A percentile compares a stretch with the other conserved stretches of the same genome.
phyloP scores from a whole-genome alignment of 1,140 invertebrate genomes.

The Asbolus verrucosus region DNA sequence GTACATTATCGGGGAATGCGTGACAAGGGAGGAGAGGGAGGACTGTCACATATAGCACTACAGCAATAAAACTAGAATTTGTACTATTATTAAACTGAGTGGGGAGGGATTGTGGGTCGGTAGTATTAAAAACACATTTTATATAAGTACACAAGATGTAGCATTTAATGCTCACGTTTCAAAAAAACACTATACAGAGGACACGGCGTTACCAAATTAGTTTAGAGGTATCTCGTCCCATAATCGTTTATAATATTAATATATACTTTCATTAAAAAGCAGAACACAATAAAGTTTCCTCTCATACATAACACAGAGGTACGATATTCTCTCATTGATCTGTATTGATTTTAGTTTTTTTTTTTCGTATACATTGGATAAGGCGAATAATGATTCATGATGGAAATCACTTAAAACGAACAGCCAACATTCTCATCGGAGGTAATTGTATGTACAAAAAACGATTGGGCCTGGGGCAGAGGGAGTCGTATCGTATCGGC shows the following conservation, averaged over 20 bases:
- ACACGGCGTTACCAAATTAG: constrained; percentile 66
- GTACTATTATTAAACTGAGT: constrained; percentile 36
- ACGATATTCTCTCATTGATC: constrained; percentile 65
- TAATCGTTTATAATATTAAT: constrained; percentile 63
- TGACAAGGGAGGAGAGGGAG: constrained; percentile 1
- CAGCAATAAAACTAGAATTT: constrained; percentile 39
- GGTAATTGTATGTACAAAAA: constrained; percentile 64
- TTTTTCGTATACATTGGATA: constrained; percentile 67
- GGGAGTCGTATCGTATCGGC: constrained; percentile 55
- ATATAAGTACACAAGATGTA: constrained; percentile 73
- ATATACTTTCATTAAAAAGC: constrained; percentile 66
- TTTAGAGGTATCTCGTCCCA: constrained; percentile 64
- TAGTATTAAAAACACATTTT: constrained; percentile 66
- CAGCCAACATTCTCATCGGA: constrained; percentile 65
- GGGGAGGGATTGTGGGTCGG: constrained; percentile 28
- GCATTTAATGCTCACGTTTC: constrained; percentile 76
- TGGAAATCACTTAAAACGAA: constrained; percentile 67
- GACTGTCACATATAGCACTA: constrained; percentile 30
- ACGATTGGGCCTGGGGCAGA: constrained; percentile 46
- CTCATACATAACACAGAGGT: constrained; percentile 66
- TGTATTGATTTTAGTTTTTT: constrained; percentile 63
- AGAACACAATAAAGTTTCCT: constrained; percentile 66
- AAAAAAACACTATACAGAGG: constrained; percentile 75
- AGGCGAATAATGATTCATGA: constrained; percentile 66
- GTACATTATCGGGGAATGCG: constrained; percentile 16